These are phyloP conservation scores for Thomomys bottae DNA, from an alignment of 2,113 vertebrate species.

Conservation along the genomic window DNA sequence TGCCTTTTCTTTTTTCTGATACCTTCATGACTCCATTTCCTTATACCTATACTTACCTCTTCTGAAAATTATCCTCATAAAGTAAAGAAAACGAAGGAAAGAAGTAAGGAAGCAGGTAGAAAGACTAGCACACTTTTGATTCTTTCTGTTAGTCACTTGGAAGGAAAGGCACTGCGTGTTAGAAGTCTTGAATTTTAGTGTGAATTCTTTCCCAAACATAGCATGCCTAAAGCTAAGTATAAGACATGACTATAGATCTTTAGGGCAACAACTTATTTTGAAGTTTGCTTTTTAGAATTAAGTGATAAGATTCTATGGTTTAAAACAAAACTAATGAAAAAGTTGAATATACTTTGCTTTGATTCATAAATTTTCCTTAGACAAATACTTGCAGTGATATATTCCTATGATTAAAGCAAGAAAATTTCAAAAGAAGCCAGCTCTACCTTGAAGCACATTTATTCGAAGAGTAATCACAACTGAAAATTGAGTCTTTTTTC, in stretches of 20 bases:
- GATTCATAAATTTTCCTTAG: not conserved
- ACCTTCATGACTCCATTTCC: too few species aligned
- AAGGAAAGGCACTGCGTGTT: not conserved
- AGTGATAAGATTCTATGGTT: not conserved
- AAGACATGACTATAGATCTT: not conserved
- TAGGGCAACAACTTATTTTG: not conserved
- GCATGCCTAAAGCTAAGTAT: too few species aligned
- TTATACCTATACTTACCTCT: not conserved
- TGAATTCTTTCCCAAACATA: not conserved
- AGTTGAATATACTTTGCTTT: not conserved
- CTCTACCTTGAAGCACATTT: slow-evolving; percentile 4
- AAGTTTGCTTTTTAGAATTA: not conserved
- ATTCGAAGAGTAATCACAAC: not conserved
- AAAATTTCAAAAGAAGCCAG: slow-evolving; percentile 25
- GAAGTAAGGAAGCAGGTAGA: not conserved
- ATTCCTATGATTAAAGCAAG: not conserved
- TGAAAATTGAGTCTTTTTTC: slow-evolving; percentile 8
- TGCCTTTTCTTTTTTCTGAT: too few species aligned
- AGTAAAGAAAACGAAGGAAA: not conserved
- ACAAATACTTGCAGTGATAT: slow-evolving; percentile 15
- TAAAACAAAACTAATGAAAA: slow-evolving; percentile 30
- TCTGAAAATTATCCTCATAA: not conserved
- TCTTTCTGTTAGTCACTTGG: not conserved
- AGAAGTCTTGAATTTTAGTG: not conserved
- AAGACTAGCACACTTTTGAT: not conserved